Evolutionary conservation across 2,888 invertebrate species (phyloP).

Genomic region (Napeogenes inachia): DNA sequence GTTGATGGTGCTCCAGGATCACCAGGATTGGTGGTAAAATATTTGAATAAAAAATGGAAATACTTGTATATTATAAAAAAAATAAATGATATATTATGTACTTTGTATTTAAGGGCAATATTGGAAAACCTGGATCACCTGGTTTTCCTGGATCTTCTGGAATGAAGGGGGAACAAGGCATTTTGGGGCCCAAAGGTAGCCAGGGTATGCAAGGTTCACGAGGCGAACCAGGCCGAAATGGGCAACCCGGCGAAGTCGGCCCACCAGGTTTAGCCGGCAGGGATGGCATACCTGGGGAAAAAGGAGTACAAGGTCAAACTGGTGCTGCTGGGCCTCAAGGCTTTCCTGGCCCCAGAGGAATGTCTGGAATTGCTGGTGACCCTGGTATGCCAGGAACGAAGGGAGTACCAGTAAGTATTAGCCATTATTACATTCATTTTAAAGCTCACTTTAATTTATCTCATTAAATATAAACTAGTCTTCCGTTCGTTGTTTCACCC

Average conservation of each 20-base stretch:
- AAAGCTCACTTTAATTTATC: too few species aligned
- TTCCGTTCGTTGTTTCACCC: too few species aligned
- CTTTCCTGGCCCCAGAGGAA: slow-evolving; percentile 88
- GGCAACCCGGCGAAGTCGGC: slow-evolving; percentile 86
- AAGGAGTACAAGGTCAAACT: slow-evolving; percentile 84
- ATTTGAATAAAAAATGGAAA: too few species aligned
- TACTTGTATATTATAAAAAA: neutral
- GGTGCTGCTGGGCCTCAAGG: slow-evolving; percentile 88
- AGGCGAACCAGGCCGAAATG: slow-evolving; percentile 88
- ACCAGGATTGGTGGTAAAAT: slow-evolving; percentile 83
- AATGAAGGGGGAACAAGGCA: slow-evolving; percentile 87
- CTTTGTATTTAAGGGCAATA: slow-evolving; percentile 77
- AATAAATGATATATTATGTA: neutral
- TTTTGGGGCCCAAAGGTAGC: slow-evolving; percentile 86
- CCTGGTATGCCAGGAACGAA: slow-evolving; percentile 85
- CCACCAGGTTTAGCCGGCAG: slow-evolving; percentile 85
- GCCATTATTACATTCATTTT: too few species aligned
- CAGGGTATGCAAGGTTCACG: slow-evolving; percentile 88
- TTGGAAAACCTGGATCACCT: slow-evolving; percentile 89
- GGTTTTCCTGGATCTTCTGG: slow-evolving; percentile 91
- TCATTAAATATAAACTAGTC: too few species aligned
- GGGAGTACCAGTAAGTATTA: slow-evolving; percentile 80
- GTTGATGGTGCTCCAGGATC: slow-evolving; percentile 87
- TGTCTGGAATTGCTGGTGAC: slow-evolving; percentile 85
- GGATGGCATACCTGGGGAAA: slow-evolving; percentile 89